Conservation (phyloP, 2,888 invertebrate species). For the Mythimna loreyi region DNA sequence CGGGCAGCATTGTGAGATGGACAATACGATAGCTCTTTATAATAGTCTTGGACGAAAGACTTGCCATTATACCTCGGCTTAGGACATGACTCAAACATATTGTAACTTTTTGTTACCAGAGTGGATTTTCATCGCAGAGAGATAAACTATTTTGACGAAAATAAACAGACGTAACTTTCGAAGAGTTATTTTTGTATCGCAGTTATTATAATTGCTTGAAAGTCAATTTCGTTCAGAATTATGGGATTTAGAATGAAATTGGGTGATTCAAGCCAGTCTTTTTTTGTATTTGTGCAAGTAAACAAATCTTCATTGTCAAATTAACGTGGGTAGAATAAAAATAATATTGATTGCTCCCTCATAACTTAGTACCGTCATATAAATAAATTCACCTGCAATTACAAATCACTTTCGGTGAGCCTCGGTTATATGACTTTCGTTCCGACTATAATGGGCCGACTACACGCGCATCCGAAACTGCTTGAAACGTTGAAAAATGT, state of each 20-base stretch:
- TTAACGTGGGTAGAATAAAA: not conserved
- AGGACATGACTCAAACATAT: constrained; percentile 55
- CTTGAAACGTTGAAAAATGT: constrained; percentile 40
- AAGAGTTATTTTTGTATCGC: constrained; percentile 2
- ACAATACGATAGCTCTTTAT: constrained; percentile 66
- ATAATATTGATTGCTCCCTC: not conserved
- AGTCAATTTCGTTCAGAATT: not conserved
- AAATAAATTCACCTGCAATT: constrained; percentile 5
- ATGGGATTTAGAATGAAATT: too few species aligned
- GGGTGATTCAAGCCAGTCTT: too few species aligned
- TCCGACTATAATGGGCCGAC: not conserved
- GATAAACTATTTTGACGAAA: constrained; percentile 31
- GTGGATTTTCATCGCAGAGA: constrained; percentile 42
- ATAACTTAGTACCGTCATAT: not conserved
- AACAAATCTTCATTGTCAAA: not conserved
- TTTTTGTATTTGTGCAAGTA: not conserved
- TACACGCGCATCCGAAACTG: constrained; percentile 21
- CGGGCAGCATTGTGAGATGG: constrained; percentile 66
- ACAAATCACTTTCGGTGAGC: constrained; percentile 12
- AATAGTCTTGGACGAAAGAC: constrained; percentile 58
- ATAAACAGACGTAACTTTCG: constrained; percentile 23
- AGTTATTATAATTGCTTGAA: not conserved
- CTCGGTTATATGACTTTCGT: constrained; percentile 30
- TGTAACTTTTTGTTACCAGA: constrained; percentile 55
- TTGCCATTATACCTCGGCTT: constrained; percentile 56